A percentile compares a stretch with the other conserved stretches of the same genome.
Conservation (phyloP, 2,797 vertebrate genomes). For the Eurystomus glaucurus region DNA sequence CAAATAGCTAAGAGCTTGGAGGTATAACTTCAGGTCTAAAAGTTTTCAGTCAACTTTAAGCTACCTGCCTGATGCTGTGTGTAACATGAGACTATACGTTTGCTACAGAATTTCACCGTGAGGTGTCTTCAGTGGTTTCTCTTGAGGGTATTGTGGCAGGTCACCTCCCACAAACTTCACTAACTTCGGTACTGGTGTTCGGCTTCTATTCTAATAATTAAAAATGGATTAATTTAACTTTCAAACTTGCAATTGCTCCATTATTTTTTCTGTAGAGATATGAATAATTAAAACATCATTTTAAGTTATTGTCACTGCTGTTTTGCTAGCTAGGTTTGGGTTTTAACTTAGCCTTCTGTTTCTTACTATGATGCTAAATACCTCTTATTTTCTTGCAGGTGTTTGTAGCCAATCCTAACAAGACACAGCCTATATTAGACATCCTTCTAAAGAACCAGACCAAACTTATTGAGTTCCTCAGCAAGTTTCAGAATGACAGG, state of each 20-base stretch:
- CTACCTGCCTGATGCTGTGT: background rate
- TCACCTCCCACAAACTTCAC: background rate
- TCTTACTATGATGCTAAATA: background rate
- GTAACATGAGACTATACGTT: background rate
- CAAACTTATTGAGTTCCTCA: constrained; percentile 98
- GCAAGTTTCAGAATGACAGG: constrained; percentile 98
- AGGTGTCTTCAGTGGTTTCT: background rate
- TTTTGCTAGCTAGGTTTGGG: background rate
- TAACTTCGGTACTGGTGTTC: background rate
- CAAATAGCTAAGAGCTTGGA: background rate
- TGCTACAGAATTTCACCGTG: background rate
- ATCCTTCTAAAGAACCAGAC: constrained; percentile 98
- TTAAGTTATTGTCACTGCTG: background rate
- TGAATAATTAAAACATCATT: background rate
- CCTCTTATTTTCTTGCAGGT: constrained; percentile 84
- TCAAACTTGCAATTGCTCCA: background rate
- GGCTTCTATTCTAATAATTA: background rate
- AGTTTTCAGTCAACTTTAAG: background rate
- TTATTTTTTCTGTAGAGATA: background rate
- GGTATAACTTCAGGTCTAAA: background rate
- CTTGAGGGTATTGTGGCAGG: background rate
- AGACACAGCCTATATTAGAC: constrained; percentile 97
- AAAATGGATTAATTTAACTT: background rate
- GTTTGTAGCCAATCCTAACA: constrained; percentile 98
- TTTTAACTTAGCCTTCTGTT: background rate